Evolutionary conservation across 2,888 invertebrate genomes (phyloP), one percentile per base, ranked within the genome.

Genomic region (Tiphia femorata): DNA sequence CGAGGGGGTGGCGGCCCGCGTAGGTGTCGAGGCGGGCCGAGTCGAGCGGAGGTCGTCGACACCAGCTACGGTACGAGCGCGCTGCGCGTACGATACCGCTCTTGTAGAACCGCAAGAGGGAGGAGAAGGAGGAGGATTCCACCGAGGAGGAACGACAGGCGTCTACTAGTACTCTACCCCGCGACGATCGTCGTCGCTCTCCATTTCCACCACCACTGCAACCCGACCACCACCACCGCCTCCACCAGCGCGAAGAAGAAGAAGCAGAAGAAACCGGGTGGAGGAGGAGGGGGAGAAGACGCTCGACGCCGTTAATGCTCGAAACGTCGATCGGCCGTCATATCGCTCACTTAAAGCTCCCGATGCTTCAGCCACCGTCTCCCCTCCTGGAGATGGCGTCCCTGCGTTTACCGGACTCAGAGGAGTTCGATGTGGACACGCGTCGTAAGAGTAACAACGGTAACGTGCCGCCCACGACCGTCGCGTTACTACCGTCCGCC

Each of bases 341-440:
- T 3, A 4, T 33, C 14, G 3, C 33, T 5, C 62, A 72, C 77
- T 69, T 69, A 67, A 71, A 73, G 75, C 74, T 64, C 68, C 74
- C 77, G 66, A 83, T 84, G 83, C 74, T 82, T 56, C 81, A 84
- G 73, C 79, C 82, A 54, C 77, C 82, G 52, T 77, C 80, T 54
- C 76, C 78, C 35, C 72, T 81, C 35, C 63, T 83, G 75, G 83
- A 84, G 70, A 84, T 85, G 84, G 85, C 84, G 62, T 84, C 85
- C 19, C 77, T 86, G 43, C 79, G 86, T 58, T 72, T 85, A 52
- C 85, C 85, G 42, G 85, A 85, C 64, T 80, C 84, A 46, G 85
- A 84, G 60, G 85, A 85, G 69, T 80, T 83, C 69, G 83, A 83
- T 63, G 79, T 80, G 57, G 84, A 84, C 56, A 72, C 82, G 38